These are phyloP conservation scores for Leptinotarsa juncta DNA, from an alignment of 2,888 invertebrate genomes.

Conservation along the genomic window DNA sequence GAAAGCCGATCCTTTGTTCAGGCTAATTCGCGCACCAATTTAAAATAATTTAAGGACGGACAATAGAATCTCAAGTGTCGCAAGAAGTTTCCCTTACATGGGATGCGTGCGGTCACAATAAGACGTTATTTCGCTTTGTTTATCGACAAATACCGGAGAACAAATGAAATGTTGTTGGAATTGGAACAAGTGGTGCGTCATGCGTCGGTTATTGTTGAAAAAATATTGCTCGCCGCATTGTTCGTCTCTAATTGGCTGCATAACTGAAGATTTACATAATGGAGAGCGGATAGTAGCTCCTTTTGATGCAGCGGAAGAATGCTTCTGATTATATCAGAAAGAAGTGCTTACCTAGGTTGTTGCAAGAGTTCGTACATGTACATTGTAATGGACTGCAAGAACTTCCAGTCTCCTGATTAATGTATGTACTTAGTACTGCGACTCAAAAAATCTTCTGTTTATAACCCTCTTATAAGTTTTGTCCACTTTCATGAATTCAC, in stretches of 20 bases:
- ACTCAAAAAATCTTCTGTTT: no score
- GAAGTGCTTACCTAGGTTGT: not conserved
- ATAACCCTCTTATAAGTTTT: no score
- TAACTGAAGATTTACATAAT: not conserved
- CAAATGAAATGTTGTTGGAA: conserved; percentile 11
- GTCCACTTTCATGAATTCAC: no score
- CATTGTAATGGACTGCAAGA: no score
- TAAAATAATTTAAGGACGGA: conserved; percentile 54
- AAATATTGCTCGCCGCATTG: not conserved
- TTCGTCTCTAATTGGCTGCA: not conserved
- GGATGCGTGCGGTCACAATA: conserved; percentile 19
- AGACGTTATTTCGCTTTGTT: conserved; percentile 15
- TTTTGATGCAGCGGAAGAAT: not conserved
- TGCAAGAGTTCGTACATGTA: no score
- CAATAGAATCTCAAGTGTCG: conserved; percentile 45
- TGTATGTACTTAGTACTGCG: no score
- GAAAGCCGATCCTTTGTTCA: conserved; percentile 53
- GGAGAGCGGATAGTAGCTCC: not conserved
- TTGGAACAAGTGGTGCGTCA: not conserved
- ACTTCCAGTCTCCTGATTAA: no score
- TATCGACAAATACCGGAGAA: conserved; percentile 5
- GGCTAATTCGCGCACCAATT: conserved; percentile 57
- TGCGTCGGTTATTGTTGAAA: not conserved
- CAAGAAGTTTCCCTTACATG: conserved; percentile 38
- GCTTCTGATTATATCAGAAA: not conserved